Base-by-base conservation (phyloP, 2,888 invertebrate species). In the Metopia argyrocephala region DNA sequence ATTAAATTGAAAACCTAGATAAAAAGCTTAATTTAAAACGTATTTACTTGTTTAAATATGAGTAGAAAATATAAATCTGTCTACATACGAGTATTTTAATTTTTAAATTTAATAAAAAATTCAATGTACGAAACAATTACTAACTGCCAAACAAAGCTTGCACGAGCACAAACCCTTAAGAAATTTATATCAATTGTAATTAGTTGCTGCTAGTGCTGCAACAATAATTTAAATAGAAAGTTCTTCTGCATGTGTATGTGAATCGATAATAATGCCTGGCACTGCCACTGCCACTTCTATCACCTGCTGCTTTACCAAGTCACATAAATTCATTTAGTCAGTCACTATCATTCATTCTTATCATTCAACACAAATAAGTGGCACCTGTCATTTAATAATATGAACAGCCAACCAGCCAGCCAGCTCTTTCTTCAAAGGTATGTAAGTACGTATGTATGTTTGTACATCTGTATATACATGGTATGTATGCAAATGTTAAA, bases 311-410 rank as follows among this genome's bases (percentile, higher is more conserved):
- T 21, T 23, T 31, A n/a, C 5, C 18, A 23, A 78, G 61, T 71
- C 23, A 45, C 71, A 62, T 48, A 56, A 70, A 56, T 61, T 38
- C 18, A 64, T 52, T 28, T 31, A 70, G 28, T 46, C 48, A 59
- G 21, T 57, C 28, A 65, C 20, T 52, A 59, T 52, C 28, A 65
- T 27, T 52, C 65, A 38, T 38, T 78, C 52, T 75, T 79, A 70
- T 79, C 70, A 69, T 57, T 75, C 75, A 62, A 61, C 65, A 61
- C 27, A 48, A 46, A 61, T 66, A 79, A 71, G 70, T 71, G 76
- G 66, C 76, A 79, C 56, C 79, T 79, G 71, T 56, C 76, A 71
- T 70, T 79, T 62, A 62, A 56, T 68, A 65, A 28, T n/a, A 45
- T 66, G 27, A 71, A 71, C 62, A 62, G 27, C 21, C 48, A 28